Evolutionary conservation across 2,888 invertebrate species (phyloP).

Genomic region (Cheilosia scutellata): DNA sequence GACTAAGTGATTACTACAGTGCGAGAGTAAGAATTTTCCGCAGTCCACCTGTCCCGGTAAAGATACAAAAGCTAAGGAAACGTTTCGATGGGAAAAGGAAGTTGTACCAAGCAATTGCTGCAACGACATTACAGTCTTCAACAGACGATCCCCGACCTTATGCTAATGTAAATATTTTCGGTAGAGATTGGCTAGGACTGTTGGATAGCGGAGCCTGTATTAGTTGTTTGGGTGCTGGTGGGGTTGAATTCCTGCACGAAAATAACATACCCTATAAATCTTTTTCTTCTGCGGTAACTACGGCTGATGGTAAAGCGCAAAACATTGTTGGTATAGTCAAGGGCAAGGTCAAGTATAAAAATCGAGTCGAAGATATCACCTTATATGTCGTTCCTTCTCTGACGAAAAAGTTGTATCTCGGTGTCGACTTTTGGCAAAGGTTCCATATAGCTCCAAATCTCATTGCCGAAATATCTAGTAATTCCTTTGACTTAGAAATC

Average conservation of each 20-base stretch:
- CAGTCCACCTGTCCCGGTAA: neutral
- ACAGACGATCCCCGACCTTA: constrained; percentile 4
- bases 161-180: neutral
- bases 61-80: neutral
- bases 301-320: constrained; percentile 5
- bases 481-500: neutral
- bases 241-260: neutral
- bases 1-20: neutral
- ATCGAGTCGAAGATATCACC: neutral
- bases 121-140: constrained; percentile 3
- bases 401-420: neutral
- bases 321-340: neutral
- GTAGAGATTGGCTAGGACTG: neutral
- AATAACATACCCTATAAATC: neutral
- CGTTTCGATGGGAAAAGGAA: constrained; percentile 7
- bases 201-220: constrained; percentile 5
- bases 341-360: neutral
- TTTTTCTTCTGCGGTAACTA: neutral
- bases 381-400: neutral
- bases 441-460: constrained; percentile 4
- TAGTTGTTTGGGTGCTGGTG: neutral
- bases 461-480: neutral
- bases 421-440: constrained; percentile 3
- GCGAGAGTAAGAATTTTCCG: neutral
- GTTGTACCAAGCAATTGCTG: constrained; percentile 17